Evolutionary conservation across 2,888 invertebrate species (phyloP), one percentile per base, ranked within the genome.

Genomic region (Ophioninae sp.): DNA sequence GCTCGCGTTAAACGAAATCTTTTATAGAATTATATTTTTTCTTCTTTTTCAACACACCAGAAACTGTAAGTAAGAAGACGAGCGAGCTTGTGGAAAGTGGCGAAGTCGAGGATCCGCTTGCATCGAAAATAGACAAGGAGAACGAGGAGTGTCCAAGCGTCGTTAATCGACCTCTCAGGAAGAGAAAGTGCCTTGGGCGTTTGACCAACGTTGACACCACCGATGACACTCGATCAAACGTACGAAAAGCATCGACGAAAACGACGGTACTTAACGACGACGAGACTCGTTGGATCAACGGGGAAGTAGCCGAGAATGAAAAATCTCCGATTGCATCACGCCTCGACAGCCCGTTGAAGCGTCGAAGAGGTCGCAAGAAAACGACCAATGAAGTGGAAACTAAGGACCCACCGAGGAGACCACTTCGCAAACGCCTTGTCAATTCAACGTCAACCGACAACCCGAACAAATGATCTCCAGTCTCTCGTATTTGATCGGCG

Each of bases 331-430:
- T 9, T 13, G 9, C 39, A 2, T 67, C 59, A 41, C 79, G 79
- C 17, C 22, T 71, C 10, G 86, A 87, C 30, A 79, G 82, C 6
- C 81, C 86, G 2, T 74, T 87, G 13, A 87, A 87, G 78, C 81
- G 87, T 39, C 85, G 88, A 44, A 77, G 87, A 69, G 74, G 86
- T 20, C 80, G 68, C 65, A 85, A 85, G n/a, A 23, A 61, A 44
- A 63, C 56, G n/a, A 23, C 56, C 56, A 78, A 69, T 44, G 85
- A 86, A 9, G 39, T 65, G 0, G 83, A 85, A 64, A 10, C 58
- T 13, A 77, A 64, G 58, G 85, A 85, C 76, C 86, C 87, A 17
- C 87, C 88, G 10, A 87, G 85, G 75, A 77, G 88, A 71, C 88
- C 88, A 6, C 79, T 87, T 5, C 85, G 88, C 8, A 86, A 86